A percentile compares a stretch with the other conserved stretches of the same genome.
phyloP scores from a whole-genome alignment of 2,797 vertebrate species.

The Phrynocephalus guinanensis region DNA sequence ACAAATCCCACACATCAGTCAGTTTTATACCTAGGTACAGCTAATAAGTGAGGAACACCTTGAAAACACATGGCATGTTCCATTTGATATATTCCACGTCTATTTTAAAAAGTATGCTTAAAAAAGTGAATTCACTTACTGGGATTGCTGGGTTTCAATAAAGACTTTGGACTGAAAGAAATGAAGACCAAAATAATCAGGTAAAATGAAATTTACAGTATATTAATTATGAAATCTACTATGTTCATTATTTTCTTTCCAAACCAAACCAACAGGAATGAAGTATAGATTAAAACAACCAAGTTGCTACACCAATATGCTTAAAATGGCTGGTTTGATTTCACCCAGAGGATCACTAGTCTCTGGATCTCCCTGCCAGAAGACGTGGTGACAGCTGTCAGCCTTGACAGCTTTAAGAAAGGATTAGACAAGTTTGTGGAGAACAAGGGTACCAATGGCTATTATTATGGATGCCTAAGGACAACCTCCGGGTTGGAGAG shows the following conservation, averaged over 20 bases:
- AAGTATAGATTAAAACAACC: background rate
- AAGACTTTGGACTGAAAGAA: background rate
- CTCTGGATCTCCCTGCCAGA: too few relatives aligned
- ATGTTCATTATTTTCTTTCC: slow-evolving; percentile 2
- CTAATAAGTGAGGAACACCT: slow-evolving; percentile 32
- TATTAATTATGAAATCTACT: background rate
- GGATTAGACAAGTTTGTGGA: too few relatives aligned
- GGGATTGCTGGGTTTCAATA: slow-evolving; percentile 3
- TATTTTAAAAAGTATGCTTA: background rate
- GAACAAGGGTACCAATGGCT: too few relatives aligned
- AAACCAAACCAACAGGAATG: background rate
- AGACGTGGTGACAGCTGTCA: too few relatives aligned
- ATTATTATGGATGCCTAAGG: too few relatives aligned
- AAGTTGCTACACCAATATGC: background rate
- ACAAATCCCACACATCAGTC: slow-evolving; percentile 37
- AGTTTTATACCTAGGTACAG: slow-evolving; percentile 31
- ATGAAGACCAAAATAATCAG: too few relatives aligned
- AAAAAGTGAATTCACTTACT: slow-evolving; percentile 4
- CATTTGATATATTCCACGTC: slow-evolving; percentile 27
- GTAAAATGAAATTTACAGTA: too few relatives aligned
- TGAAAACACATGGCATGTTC: background rate
- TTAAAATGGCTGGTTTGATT: background rate
- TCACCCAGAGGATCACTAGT: too few relatives aligned
- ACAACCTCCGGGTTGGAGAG: too few relatives aligned
- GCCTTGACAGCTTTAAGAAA: too few relatives aligned